Evolutionary conservation across 2,888 invertebrate species (phyloP).

Genomic region (Furcula furcula): DNA sequence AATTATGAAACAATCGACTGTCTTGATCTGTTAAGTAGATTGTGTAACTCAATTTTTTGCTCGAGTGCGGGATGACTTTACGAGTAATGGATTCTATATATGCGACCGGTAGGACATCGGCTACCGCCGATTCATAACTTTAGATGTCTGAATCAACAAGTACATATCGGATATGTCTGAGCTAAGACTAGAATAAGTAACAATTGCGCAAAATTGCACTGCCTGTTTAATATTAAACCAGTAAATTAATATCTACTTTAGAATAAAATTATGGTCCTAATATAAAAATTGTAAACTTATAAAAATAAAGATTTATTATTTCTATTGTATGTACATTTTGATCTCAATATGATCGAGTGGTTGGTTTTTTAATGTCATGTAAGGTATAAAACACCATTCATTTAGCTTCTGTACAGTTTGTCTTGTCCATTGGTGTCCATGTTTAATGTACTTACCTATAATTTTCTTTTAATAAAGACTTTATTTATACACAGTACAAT

Average conservation of each 20-base stretch:
- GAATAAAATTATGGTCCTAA: conserved; percentile 23
- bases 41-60: too few relatives aligned
- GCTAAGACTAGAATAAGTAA: conserved; percentile 48
- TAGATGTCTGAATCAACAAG: conserved; percentile 40
- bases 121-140: conserved; percentile 22
- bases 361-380: conserved; percentile 69
- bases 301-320: conserved; percentile 33
- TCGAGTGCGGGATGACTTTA: neutral
- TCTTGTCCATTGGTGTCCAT: conserved; percentile 63
- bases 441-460: conserved; percentile 25
- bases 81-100: conserved; percentile 9
- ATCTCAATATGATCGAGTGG: conserved; percentile 79
- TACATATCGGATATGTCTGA: conserved; percentile 69
- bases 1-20: too few relatives aligned
- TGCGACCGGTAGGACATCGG: too few relatives aligned
- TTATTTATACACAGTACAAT: conserved; percentile 13
- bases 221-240: conserved; percentile 75
- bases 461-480: conserved; percentile 10
- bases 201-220: conserved; percentile 73
- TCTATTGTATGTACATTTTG: conserved; percentile 76
- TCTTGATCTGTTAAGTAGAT: too few relatives aligned
- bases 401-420: conserved; percentile 77
- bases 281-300: conserved; percentile 27
- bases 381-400: conserved; percentile 80
- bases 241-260: conserved; percentile 35